phyloP scores from a whole-genome alignment of 2,888 invertebrate genomes.

The Aporophyla lueneburgensis region DNA sequence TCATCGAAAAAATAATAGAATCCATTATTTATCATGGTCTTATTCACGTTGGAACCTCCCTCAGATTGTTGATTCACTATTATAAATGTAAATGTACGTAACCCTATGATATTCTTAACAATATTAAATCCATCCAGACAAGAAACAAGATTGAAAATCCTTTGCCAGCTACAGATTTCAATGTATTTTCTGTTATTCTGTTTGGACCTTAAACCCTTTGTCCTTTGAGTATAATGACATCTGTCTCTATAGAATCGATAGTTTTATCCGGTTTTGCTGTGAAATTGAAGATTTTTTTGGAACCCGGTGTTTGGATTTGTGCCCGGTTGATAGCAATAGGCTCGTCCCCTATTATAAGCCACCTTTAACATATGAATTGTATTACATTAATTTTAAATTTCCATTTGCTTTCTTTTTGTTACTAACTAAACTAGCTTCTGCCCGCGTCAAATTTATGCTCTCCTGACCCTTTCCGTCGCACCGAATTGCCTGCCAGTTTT shows the following conservation, averaged over 20 bases:
- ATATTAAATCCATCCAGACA: background rate
- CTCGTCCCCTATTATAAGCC: too few relatives aligned
- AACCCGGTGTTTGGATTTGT: background rate
- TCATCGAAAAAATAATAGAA: too few relatives aligned
- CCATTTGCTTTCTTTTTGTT: too few relatives aligned
- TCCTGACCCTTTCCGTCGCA: too few relatives aligned
- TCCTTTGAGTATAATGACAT: slow-evolving; percentile 42
- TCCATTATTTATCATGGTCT: background rate
- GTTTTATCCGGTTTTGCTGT: background rate
- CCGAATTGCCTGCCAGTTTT: too few relatives aligned
- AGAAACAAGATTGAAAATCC: slow-evolving; percentile 12
- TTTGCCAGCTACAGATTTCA: background rate
- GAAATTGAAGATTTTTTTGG: background rate
- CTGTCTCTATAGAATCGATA: slow-evolving; percentile 28
- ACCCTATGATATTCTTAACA: background rate
- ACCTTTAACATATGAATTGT: too few relatives aligned
- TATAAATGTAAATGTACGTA: background rate
- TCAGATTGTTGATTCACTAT: background rate
- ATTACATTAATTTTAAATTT: too few relatives aligned
- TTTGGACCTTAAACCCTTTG: slow-evolving; percentile 6
- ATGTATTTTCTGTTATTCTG: slow-evolving; percentile 39
- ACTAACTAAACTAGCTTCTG: too few relatives aligned
- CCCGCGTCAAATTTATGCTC: too few relatives aligned
- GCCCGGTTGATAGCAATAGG: background rate
- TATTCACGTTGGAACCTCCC: background rate